Evolutionary conservation across 2,888 invertebrate species (phyloP), one percentile per base, ranked within the genome.

Genomic region (Sphecodes monilicornis): DNA sequence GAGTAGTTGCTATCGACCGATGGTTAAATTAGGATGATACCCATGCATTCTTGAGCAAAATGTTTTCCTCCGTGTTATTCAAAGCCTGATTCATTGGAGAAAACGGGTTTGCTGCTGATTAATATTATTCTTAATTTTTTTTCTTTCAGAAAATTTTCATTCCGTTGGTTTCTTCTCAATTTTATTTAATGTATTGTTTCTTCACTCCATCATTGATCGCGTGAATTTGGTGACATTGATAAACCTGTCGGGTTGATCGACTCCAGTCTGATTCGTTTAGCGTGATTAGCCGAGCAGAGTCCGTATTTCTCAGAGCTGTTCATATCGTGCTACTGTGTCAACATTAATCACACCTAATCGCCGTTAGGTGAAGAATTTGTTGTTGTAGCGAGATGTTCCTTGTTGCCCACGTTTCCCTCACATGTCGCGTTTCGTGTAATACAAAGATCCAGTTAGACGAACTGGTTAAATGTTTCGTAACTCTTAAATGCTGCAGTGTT

Each of bases 251-350:
- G 29, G 64, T 43, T 72, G 8, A 46, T 78, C n/a, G 29, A 26
- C n/a, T 22, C 5, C n/a, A 22, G 57, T 22, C 39, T 60, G 64
- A 54, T 69, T 75, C 57, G 10, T 76, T 72, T 18, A 41, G 1
- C 43, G 46, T 13, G 75, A 83, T 80, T 74, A 68, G 57, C 39
- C 71, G 80, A 90, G 75, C 83, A 86, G 82, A 83, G 78, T 88
- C 85, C 86, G 85, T 86, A 85, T 90, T 86, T 86, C 90, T 90
- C 86, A 74, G 46, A 87, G 82, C 85, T 73, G 68, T 68, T 32
- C 60, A 66, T 80, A 10, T 70, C 86, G 82, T 86, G 75, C 46
- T 73, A 84, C 50, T 10, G 74, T 77, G 60, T 84, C 77, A 69
- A 80, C 83, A 81, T 86, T 80, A 69, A 76, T 82, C 73, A 73